Evolutionary conservation across 2,797 vertebrate species (phyloP).

Genomic region (Coregonus ussuriensis): DNA sequence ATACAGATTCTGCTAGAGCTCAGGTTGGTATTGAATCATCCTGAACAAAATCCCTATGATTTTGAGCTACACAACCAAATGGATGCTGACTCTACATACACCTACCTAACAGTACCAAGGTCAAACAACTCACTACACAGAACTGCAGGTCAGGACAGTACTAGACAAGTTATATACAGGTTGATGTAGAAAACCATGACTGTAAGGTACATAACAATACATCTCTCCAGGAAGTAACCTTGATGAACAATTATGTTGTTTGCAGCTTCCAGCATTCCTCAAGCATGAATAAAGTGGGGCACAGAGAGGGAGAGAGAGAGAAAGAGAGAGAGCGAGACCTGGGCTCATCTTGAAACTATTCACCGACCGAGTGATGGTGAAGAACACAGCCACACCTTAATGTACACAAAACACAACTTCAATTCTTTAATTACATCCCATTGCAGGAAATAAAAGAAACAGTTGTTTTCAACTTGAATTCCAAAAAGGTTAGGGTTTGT

Average conservation of each 20-base stretch:
- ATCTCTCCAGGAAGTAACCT: constrained; percentile 79
- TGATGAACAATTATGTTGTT: constrained; percentile 82
- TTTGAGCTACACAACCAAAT: constrained; percentile 30
- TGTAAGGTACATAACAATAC: constrained; percentile 55
- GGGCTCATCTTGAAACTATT: constrained; percentile 73
- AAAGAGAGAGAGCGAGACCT: constrained; percentile 53
- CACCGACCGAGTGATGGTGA: constrained; percentile 46
- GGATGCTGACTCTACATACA: constrained; percentile 42
- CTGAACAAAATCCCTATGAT: background rate
- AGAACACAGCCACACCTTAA: constrained; percentile 39
- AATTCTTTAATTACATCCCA: too few species aligned
- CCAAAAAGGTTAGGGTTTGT: too few species aligned
- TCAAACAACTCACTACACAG: constrained; percentile 61
- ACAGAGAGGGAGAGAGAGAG: constrained; percentile 66
- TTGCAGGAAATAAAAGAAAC: too few species aligned
- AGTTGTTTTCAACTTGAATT: too few species aligned
- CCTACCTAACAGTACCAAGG: constrained; percentile 50
- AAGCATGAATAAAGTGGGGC: constrained; percentile 79
- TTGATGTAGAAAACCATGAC: constrained; percentile 53
- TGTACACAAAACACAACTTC: background rate
- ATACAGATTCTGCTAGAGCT: constrained; percentile 31
- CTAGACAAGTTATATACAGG: constrained; percentile 63
- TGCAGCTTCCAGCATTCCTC: constrained; percentile 75
- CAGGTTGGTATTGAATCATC: background rate
- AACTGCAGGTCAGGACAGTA: constrained; percentile 66